Evolutionary conservation across 2,797 vertebrate genomes (phyloP), one percentile per base, ranked within the genome.

Genomic region (Enteromius paludinosus): DNA sequence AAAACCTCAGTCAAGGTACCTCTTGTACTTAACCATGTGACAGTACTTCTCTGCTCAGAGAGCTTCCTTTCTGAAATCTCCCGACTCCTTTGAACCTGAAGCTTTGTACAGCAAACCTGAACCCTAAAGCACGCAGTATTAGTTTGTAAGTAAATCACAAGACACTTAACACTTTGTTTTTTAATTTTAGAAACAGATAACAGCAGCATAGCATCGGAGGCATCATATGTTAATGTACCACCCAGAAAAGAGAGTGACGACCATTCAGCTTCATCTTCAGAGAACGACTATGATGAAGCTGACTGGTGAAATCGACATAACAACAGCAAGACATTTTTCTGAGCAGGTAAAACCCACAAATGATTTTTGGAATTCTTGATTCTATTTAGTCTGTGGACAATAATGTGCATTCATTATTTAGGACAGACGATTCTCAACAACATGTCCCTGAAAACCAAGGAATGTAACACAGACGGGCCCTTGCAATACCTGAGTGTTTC

Each of bases 141-240:
- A 20, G 9, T 28, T 38, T 10, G 10, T 3, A 20, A 18, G 10
- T 25, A 72, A 47, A 61, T 14, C 20, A n/a, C 5, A 80, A 45
- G 0, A 49, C 0, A 35, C 8, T 56, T 4, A 49, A 12, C 23
- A 5, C 18, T 33, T 9, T 76, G 35, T 69, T 30, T 20, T 65
- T 78, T 8, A 2, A 7, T 15, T 83, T 66, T 79, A 28, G 79
- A 68, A 79, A 43, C 83, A 61, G 90, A 81, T 66, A 83, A 86
- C 35, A 78, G 77, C 49, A 89, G 89, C 80, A 85, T 82, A 66
- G 86, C 89, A 43, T 89, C 90, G 11, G 87, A 74, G 1, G 84
- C 84, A 5, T 35, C 69, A 2, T 89, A 91, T 18, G 87, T 87
- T 78, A 89, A 87, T 56, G 79, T 85, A 8, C 64, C 86, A 56